These are phyloP conservation scores for Ruditapes philippinarum DNA, from an alignment of 1,140 invertebrate species.

Conservation along the genomic window DNA sequence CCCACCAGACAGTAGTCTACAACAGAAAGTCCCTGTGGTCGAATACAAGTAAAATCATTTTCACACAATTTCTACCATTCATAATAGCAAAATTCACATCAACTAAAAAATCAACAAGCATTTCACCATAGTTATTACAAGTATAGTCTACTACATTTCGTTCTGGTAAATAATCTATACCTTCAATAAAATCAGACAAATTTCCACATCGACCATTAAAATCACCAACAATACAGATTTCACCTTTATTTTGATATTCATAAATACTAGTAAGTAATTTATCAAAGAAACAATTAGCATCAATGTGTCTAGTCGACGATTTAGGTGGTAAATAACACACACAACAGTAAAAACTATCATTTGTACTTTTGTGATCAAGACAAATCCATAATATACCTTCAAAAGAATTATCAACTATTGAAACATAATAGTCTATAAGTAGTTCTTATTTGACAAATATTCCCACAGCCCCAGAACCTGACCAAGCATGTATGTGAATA, in stretches of 20 bases:
- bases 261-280: neutral
- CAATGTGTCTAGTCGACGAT: neutral
- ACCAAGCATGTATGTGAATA: neutral
- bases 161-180: neutral
- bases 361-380: neutral
- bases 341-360: neutral
- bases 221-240: neutral
- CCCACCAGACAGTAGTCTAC: neutral
- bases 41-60: neutral
- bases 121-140: neutral
- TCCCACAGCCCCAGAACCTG: conserved; percentile 28
- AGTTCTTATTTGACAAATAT: conserved; percentile 30
- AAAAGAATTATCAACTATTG: neutral
- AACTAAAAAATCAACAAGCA: neutral
- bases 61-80: neutral
- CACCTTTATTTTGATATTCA: conserved; percentile 9
- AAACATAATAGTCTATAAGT: neutral
- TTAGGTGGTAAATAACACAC: conserved; percentile 2
- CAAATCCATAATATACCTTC: conserved; percentile 47
- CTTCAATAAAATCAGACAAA: neutral
- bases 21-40: neutral
- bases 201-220: neutral
- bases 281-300: neutral
- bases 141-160: neutral
- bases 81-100: neutral